A percentile compares a stretch with the other conserved stretches of the same genome.
These are phyloP conservation scores for Columba janthina DNA, from an alignment of 2,113 vertebrate species.

Conservation along the genomic window DNA sequence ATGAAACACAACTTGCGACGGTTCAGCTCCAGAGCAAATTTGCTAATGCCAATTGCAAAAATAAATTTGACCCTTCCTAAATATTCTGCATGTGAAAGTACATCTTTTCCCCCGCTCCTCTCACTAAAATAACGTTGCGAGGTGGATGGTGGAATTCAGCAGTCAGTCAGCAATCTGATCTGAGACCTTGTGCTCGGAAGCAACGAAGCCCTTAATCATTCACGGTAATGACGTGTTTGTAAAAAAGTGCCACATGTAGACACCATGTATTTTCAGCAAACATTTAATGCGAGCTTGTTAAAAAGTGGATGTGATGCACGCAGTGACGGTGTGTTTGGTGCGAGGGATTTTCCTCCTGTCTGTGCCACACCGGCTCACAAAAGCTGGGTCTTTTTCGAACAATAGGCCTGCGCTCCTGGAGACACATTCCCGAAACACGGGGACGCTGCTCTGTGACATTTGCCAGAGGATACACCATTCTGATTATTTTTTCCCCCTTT, in stretches of 20 bases:
- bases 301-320: neutral
- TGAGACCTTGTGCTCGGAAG: slow-evolving; percentile 39
- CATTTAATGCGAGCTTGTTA: neutral
- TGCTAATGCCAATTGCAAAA: slow-evolving; percentile 48
- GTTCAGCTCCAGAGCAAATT: slow-evolving; percentile 16
- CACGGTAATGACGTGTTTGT: slow-evolving; percentile 14
- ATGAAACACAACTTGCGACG: neutral
- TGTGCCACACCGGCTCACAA: slow-evolving; percentile 14
- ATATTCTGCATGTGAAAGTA: neutral
- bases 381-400: slow-evolving; percentile 8
- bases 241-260: neutral
- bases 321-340: neutral
- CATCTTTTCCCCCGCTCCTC: neutral
- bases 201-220: slow-evolving; percentile 58
- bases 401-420: slow-evolving; percentile 29
- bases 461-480: neutral
- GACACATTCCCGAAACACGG: neutral
- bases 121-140: neutral
- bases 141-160: slow-evolving; percentile 17
- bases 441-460: neutral
- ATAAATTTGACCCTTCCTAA: slow-evolving; percentile 21
- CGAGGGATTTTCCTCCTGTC: slow-evolving; percentile 1
- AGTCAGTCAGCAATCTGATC: neutral
- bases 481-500: neutral
- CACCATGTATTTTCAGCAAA: neutral